A percentile compares a stretch with the other conserved stretches of the same genome.
Evolutionary conservation across 2,888 invertebrate species (phyloP).

Genomic region (Adelphocoris suturalis): DNA sequence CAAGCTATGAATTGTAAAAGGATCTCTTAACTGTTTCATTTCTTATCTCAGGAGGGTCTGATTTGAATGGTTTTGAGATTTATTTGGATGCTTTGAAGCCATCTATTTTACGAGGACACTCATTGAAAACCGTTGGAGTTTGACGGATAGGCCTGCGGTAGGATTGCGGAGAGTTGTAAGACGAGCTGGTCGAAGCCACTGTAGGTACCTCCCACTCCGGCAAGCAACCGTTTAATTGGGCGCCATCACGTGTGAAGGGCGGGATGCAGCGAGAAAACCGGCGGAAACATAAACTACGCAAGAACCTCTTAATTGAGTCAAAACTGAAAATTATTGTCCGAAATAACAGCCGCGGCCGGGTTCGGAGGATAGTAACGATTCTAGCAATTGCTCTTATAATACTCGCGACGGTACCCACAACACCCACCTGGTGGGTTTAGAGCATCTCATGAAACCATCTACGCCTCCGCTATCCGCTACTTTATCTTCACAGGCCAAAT

Average conservation of each 20-base stretch:
- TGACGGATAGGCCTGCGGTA: too few species aligned
- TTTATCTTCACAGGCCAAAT: neutral
- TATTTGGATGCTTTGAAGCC: too few species aligned
- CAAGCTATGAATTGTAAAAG: too few species aligned
- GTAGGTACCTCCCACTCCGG: neutral
- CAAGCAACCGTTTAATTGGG: slow-evolving; percentile 14
- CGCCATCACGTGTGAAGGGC: slow-evolving; percentile 22
- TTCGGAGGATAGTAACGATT: slow-evolving; percentile 12
- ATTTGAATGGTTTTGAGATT: too few species aligned
- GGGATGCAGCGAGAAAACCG: slow-evolving; percentile 38
- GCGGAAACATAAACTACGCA: slow-evolving; percentile 51
- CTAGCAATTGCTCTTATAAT: slow-evolving; percentile 23
- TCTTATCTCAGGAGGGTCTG: too few species aligned
- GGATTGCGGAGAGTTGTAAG: neutral
- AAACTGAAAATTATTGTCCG: slow-evolving; percentile 34
- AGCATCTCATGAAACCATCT: slow-evolving; percentile 28
- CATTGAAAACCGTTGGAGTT: too few species aligned
- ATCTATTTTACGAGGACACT: too few species aligned
- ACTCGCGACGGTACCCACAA: neutral
- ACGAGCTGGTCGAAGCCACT: neutral
- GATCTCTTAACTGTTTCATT: too few species aligned
- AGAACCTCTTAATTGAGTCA: slow-evolving; percentile 43
- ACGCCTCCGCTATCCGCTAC: neutral
- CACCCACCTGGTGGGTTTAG: neutral
- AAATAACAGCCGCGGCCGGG: slow-evolving; percentile 28